Percentiles rank a stretch among this genome's conserved stretches.
Evolutionary conservation across 2,113 vertebrate species (phyloP).

Genomic region (Hassar affinis): DNA sequence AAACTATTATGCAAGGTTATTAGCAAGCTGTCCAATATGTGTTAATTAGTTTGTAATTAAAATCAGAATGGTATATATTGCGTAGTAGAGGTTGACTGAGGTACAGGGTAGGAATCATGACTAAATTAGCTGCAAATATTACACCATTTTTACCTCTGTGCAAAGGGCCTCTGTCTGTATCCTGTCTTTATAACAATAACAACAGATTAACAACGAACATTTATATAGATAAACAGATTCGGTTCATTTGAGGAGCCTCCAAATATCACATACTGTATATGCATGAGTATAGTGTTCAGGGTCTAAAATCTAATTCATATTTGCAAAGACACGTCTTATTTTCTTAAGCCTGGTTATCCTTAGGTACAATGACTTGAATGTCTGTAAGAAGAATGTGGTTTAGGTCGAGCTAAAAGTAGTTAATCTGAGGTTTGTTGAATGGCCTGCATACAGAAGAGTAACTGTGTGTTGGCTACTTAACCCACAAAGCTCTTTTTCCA

Average conservation of each 20-base stretch:
- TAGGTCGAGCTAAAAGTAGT: not conserved
- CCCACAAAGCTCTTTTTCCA: not conserved
- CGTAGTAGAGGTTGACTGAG: not conserved
- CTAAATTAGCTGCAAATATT: not conserved
- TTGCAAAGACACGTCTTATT: not conserved
- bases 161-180: not conserved
- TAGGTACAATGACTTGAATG: not conserved
- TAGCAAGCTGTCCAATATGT: not conserved
- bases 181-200: not conserved
- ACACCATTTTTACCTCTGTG: not conserved
- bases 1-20: not conserved
- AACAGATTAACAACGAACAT: not conserved
- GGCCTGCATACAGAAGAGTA: not conserved
- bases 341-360: not conserved
- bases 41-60: not conserved
- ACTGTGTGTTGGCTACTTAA: not conserved
- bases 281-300: not conserved
- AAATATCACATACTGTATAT: not conserved
- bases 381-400: not conserved
- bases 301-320: not conserved
- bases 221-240: not conserved
- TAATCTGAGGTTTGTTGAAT: not conserved
- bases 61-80: not conserved
- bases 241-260: not conserved
- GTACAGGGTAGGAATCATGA: not conserved